Evolutionary conservation across 2,888 invertebrate species (phyloP), one percentile per base, ranked within the genome.

Genomic region (Actias luna): DNA sequence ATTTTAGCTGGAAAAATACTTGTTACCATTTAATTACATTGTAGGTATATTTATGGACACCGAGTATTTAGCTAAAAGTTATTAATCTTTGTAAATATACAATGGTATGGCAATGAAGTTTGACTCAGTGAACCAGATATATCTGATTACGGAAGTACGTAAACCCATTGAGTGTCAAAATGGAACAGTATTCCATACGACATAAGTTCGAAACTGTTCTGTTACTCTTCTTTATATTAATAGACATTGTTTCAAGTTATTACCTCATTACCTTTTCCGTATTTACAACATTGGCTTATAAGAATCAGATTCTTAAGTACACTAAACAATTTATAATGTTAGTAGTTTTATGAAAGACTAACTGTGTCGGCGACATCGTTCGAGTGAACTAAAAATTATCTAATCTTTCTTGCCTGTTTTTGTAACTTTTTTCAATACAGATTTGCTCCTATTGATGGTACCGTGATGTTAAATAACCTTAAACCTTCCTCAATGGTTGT

Each of bases 121-220:
- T 27, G 29, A 22, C 18, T 27, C 29, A n/a, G 29, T 55, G 29
- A 55, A 55, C 52, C 52, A 55, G 29, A 55, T 55, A 27, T 55
- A 55, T 55, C 55, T 29, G 55, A 55, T 55, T 55, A 55, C 55
- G 55, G 55, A 55, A 55, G 55, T 55, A n/a, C 25, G 46, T 50
- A 10, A 22, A 22, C 22, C 4, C 25, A 12, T 22, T 12, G 22
- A 12, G 12, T 22, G 3, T 8, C 25, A 50, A 50, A 50, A 50
- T 25, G 22, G 14, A 22, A 25, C 46, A 12, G 46, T 50, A 50
- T 50, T 50, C 12, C 4, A 25, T 25, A 50, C 22, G 3, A 25
- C 14, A 2, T 12, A 25, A 50, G 46, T 50, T 25, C 3, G 12
- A 50, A 50, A 50, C 5, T 50, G 12, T 22, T 50, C 10, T 50